A percentile compares a stretch with the other conserved stretches of the same genome.
Evolutionary conservation across 2,797 vertebrate genomes (phyloP).

Genomic region (Scarus forsteni): DNA sequence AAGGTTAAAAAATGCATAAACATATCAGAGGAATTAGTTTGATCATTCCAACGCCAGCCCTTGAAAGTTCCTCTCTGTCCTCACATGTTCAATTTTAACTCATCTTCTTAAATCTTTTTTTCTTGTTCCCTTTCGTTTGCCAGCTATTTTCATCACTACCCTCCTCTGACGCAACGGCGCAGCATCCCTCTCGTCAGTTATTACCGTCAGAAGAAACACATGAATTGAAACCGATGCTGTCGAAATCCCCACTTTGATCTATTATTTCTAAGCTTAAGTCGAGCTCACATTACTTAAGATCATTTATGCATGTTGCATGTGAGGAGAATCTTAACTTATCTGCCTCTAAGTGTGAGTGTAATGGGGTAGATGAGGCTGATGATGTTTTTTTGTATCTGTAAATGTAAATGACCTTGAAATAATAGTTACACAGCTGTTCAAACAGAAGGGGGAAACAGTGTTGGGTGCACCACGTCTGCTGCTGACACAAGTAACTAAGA

Average conservation of each 20-base stretch:
- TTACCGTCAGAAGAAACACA: constrained; percentile 62
- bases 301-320: constrained; percentile 64
- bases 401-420: constrained; percentile 45
- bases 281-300: constrained; percentile 67
- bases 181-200: constrained; percentile 68
- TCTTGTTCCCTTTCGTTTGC: constrained; percentile 59
- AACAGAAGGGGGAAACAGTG: constrained; percentile 12
- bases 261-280: constrained; percentile 75
- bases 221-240: constrained; percentile 66
- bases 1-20: constrained; percentile 54
- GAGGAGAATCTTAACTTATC: constrained; percentile 51
- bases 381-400: constrained; percentile 19
- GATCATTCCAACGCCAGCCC: constrained; percentile 34
- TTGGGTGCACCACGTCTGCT: constrained; percentile 5
- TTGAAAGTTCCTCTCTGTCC: constrained; percentile 36
- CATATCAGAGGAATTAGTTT: constrained; percentile 42
- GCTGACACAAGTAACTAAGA: constrained; percentile 5
- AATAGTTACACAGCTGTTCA: constrained; percentile 26
- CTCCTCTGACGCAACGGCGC: constrained; percentile 68
- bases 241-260: constrained; percentile 72
- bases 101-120: constrained; percentile 49
- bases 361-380: constrained; percentile 11
- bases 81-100: constrained; percentile 62
- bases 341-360: constrained; percentile 10
- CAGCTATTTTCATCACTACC: constrained; percentile 75